These are phyloP conservation scores for Megalops atlanticus DNA, from an alignment of 2,113 vertebrate genomes.

Conservation along the genomic window DNA sequence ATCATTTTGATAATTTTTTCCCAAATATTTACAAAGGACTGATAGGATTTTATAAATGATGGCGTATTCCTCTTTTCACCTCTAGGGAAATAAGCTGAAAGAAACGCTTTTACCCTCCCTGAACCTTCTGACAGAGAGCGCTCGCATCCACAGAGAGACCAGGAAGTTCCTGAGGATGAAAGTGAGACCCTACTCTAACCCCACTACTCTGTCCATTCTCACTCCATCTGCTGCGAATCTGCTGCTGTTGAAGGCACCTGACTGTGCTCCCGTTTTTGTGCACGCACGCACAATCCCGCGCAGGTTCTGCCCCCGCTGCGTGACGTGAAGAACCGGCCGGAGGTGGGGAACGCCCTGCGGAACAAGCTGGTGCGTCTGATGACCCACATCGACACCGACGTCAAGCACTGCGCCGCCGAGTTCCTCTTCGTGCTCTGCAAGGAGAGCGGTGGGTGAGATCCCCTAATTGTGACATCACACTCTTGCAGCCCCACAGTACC, in stretches of 20 bases:
- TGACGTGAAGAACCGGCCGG: slow-evolving; percentile 83
- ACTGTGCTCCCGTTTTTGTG: no score
- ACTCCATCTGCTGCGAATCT: neutral
- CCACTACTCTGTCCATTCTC: no score
- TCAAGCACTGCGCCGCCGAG: slow-evolving; percentile 87
- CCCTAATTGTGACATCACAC: no score
- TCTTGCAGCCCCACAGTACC: no score
- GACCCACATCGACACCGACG: slow-evolving; percentile 90
- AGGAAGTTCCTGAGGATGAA: slow-evolving; percentile 89
- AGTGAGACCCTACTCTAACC: slow-evolving; percentile 55
- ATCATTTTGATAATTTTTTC: no score
- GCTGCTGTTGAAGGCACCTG: no score
- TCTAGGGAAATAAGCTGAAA: slow-evolving; percentile 86
- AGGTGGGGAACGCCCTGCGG: slow-evolving; percentile 81
- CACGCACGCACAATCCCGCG: no score
- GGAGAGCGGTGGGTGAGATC: slow-evolving; percentile 87
- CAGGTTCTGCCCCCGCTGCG: slow-evolving; percentile 91
- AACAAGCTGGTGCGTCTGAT: slow-evolving; percentile 93
- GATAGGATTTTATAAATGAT: no score
- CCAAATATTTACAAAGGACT: no score
- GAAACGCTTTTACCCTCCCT: slow-evolving; percentile 85
- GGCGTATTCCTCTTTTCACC: neutral
- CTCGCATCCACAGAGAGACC: slow-evolving; percentile 86
- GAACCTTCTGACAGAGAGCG: slow-evolving; percentile 86
- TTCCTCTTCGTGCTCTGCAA: slow-evolving; percentile 94